phyloP scores from a whole-genome alignment of 2,113 vertebrate genomes.

The Cygnus atratus region DNA sequence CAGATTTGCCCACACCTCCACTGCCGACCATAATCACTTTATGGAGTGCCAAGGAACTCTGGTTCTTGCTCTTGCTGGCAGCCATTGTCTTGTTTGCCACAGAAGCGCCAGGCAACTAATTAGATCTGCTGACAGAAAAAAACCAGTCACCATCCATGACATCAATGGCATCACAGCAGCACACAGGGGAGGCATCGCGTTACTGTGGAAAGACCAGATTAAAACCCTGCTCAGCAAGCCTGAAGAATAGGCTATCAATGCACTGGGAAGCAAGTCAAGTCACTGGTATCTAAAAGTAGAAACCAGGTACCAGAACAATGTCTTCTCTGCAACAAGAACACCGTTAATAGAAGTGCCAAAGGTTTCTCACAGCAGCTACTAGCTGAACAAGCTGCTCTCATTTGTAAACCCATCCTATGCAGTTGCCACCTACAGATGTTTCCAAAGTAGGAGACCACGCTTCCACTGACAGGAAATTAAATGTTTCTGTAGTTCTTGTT shows the following conservation, averaged over 20 bases:
- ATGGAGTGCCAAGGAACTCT: constrained; percentile 83
- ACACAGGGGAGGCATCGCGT: neutral
- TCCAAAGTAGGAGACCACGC: neutral
- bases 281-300: neutral
- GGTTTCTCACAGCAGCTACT: neutral
- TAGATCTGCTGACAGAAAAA: constrained; percentile 45
- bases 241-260: neutral
- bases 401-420: neutral
- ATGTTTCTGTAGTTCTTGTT: neutral
- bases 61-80: constrained; percentile 81
- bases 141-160: neutral
- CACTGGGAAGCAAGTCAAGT: neutral
- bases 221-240: neutral
- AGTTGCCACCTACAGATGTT: neutral
- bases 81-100: constrained; percentile 73
- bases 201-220: neutral
- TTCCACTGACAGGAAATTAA: neutral
- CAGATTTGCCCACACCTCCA: constrained; percentile 85
- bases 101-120: neutral
- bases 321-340: neutral
- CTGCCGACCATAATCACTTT: constrained; percentile 89
- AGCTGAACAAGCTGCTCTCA: neutral
- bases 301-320: neutral
- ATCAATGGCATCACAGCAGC: neutral
- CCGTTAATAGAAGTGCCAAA: neutral